Evolutionary conservation across 2,888 invertebrate genomes (phyloP).

Genomic region (Polyommatus icarus): DNA sequence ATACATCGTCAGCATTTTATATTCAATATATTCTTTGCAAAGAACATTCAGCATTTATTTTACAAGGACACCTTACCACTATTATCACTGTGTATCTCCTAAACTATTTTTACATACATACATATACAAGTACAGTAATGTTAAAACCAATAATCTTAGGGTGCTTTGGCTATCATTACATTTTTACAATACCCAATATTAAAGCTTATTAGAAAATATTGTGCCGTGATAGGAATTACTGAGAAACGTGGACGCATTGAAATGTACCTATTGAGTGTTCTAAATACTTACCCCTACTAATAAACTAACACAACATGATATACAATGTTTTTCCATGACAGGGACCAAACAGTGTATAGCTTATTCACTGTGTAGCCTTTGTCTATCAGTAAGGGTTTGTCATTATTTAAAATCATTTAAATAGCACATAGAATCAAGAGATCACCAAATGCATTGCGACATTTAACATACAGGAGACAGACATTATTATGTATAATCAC

Average conservation of each 20-base stretch:
- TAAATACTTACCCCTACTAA: neutral
- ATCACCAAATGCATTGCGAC: neutral
- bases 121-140: constrained; percentile 64
- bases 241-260: neutral
- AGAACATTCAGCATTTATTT: constrained; percentile 40
- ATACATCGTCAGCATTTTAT: constrained; percentile 19
- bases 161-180: constrained; percentile 70
- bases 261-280: neutral
- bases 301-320: neutral
- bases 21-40: constrained; percentile 17
- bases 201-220: constrained; percentile 51
- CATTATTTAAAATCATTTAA: neutral
- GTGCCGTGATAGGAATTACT: constrained; percentile 45
- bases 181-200: constrained; percentile 57
- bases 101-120: constrained; percentile 61
- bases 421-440: neutral
- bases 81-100: constrained; percentile 78
- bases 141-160: constrained; percentile 65
- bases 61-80: constrained; percentile 67
- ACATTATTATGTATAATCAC: neutral
- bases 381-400: neutral
- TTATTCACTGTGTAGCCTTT: too few species aligned
- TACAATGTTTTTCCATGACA: neutral
- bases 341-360: neutral
- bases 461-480: neutral